These are phyloP conservation scores for Fistularia commersonii DNA, from an alignment of 2,797 vertebrate species.

Conservation along the genomic window DNA sequence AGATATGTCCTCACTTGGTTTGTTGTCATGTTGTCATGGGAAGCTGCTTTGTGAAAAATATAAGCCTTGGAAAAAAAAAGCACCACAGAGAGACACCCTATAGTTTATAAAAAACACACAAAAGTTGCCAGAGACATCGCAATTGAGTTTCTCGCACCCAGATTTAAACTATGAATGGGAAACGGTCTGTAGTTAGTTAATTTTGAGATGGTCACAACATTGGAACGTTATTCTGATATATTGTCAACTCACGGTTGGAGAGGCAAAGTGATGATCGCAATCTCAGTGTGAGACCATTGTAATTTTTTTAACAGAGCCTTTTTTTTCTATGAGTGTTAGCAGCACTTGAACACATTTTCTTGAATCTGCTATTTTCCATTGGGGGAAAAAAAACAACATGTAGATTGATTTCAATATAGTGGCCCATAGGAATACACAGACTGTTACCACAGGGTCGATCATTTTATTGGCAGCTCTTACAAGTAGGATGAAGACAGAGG, in stretches of 20 bases:
- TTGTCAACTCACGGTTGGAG: too few relatives aligned
- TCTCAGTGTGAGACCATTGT: too few relatives aligned
- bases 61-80: not conserved
- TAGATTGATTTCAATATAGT: constrained; percentile 15
- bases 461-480: constrained; percentile 14
- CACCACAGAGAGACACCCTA: constrained; percentile 3
- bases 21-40: not conserved
- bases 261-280: too few relatives aligned
- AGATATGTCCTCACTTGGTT: constrained; percentile 9
- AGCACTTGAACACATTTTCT: too few relatives aligned
- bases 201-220: too few relatives aligned
- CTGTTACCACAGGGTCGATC: constrained; percentile 18
- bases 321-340: too few relatives aligned
- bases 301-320: too few relatives aligned
- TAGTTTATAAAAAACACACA: constrained; percentile 9
- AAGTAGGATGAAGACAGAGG: constrained; percentile 7
- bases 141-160: not conserved
- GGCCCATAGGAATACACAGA: constrained; percentile 6
- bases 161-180: constrained; percentile 7
- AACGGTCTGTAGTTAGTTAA: too few relatives aligned
- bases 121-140: constrained; percentile 2
- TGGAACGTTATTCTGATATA: too few relatives aligned
- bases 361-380: too few relatives aligned
- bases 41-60: constrained; percentile 23
- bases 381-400: not conserved